Conservation (phyloP, 2,113 vertebrate genomes). For the Craseonycteris thonglongyai region DNA sequence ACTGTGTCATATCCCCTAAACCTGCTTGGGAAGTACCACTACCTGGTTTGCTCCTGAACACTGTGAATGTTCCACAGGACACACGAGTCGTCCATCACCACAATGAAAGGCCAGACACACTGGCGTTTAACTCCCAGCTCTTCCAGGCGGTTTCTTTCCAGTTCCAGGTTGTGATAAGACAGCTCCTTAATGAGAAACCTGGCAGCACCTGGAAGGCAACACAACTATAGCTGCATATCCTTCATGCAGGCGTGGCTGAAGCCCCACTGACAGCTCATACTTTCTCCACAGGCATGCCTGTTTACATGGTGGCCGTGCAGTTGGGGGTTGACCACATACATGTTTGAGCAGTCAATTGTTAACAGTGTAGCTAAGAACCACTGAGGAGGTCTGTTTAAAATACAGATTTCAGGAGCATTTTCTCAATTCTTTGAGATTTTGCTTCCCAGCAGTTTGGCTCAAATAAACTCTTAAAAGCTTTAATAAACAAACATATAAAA, state of each 20-base stretch:
- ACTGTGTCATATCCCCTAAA: neutral
- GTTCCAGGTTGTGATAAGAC: slow-evolving; percentile 96
- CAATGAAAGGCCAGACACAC: slow-evolving; percentile 96
- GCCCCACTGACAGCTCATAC: neutral
- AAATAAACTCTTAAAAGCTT: no score
- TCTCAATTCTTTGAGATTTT: no score
- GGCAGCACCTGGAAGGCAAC: slow-evolving; percentile 86
- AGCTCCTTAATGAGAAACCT: slow-evolving; percentile 98
- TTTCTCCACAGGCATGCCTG: neutral
- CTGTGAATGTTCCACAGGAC: slow-evolving; percentile 93
- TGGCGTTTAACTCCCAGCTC: slow-evolving; percentile 92
- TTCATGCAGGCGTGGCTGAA: neutral
- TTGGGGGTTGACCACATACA: neutral
- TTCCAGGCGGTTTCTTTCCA: slow-evolving; percentile 93
- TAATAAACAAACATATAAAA: no score
- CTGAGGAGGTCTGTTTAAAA: neutral
- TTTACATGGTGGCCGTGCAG: no score
- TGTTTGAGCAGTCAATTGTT: neutral
- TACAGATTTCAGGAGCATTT: no score
- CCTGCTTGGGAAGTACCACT: neutral
- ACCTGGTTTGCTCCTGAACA: slow-evolving; percentile 82
- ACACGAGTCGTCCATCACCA: slow-evolving; percentile 97
- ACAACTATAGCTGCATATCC: neutral
- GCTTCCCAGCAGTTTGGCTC: no score
- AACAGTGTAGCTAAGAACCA: neutral